Conservation (phyloP, 2,797 vertebrate species). For the Scomberomorus guttatus region DNA sequence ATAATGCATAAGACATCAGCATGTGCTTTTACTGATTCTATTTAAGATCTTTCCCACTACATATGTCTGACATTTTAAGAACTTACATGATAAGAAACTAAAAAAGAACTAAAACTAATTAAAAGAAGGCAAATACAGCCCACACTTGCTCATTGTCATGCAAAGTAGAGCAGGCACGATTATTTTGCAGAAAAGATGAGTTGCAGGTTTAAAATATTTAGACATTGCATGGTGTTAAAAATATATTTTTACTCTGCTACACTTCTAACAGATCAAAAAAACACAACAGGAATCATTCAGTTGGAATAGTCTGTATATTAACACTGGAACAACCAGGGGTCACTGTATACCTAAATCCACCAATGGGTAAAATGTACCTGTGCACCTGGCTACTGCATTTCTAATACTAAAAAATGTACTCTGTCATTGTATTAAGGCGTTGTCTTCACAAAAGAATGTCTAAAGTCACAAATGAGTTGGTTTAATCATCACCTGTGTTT, state of each 20-base stretch:
- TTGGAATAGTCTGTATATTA: not conserved
- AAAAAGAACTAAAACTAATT: no score
- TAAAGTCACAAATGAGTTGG: no score
- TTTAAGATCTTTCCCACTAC: not conserved
- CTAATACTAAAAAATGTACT: no score
- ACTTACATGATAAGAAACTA: not conserved
- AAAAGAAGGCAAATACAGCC: constrained; percentile 25
- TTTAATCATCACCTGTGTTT: no score
- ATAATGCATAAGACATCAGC: not conserved
- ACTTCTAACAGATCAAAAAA: constrained; percentile 45
- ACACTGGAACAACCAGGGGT: no score
- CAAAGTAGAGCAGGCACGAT: constrained; percentile 41
- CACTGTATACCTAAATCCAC: no score
- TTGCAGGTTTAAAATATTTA: constrained; percentile 64
- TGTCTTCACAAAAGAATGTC: no score
- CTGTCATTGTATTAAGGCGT: no score
- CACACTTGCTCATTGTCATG: constrained; percentile 33
- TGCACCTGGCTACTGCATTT: no score
- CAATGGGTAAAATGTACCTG: no score
- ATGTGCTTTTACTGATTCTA: not conserved
- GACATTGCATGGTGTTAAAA: constrained; percentile 44
- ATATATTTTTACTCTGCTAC: constrained; percentile 32
- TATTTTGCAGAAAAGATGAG: constrained; percentile 39
- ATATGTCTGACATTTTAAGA: not conserved
- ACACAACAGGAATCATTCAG: constrained; percentile 36